Percentiles rank a stretch among this genome's conserved stretches.
Conservation (phyloP, 2,113 vertebrate genomes). For the Progne subis region DNA sequence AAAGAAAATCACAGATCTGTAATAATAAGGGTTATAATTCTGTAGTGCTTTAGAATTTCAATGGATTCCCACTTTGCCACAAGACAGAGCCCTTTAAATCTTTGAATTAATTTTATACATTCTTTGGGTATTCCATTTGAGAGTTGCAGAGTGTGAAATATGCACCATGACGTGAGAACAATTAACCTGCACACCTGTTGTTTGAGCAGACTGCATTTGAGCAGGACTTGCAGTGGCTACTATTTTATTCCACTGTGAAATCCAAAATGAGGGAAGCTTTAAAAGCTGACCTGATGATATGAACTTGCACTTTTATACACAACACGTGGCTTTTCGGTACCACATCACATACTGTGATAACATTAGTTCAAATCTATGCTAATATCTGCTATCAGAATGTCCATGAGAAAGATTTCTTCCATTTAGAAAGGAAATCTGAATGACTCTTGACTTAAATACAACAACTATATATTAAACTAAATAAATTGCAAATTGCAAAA, state of each 20-base stretch:
- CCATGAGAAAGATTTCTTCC: neutral
- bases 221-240: neutral
- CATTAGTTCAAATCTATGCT: neutral
- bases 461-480: neutral
- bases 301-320: neutral
- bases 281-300: constrained; percentile 3
- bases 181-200: constrained; percentile 71
- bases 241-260: constrained; percentile 19
- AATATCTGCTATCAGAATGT: neutral
- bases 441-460: neutral
- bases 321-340: neutral
- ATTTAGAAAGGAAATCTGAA: constrained; percentile 16
- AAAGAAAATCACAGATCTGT: neutral
- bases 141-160: constrained; percentile 75
- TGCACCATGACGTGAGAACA: constrained; percentile 66
- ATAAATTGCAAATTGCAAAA: neutral
- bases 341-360: neutral
- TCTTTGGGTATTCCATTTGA: constrained; percentile 71
- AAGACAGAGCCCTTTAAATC: constrained; percentile 47
- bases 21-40: constrained; percentile 30
- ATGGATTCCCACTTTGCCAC: neutral
- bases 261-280: neutral
- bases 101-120: constrained; percentile 69
- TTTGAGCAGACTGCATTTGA: neutral
- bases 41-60: constrained; percentile 34